Evolutionary conservation across 2,888 invertebrate species (phyloP), one percentile per base, ranked within the genome.

Genomic region (Allacma fusca): DNA sequence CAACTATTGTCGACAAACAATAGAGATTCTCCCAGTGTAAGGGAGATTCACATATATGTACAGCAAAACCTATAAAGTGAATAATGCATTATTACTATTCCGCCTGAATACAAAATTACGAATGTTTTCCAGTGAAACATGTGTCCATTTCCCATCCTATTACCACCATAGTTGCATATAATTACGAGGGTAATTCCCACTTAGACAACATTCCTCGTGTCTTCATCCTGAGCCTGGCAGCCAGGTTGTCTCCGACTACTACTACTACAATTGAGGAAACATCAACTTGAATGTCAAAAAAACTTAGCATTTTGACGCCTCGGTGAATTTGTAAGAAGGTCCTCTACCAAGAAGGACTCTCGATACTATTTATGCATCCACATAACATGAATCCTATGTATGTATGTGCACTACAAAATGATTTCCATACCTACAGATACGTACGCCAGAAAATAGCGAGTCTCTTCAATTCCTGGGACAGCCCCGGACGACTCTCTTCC

Each of bases 281-380:
- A 44, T 70, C 9, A 70, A 34, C 24, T 24, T 70, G 26, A 24
- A 70, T 43, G 44, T 70, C n/a, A n/a, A n/a, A n/a, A 70, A 43
- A 70, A 24, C 69, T 70, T 16, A 65, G 69, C 34, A 70, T 40
- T 70, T 44, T 44, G 43, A 44, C 43, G 69, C 69, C 44, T 70
- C 44, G n/a, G 24, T 70, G 43, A 43, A 21, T 70, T 44, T 50
- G 4, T 12, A 44, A 65, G 24, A 65, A 29, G 44, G 9, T 68
- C 68, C 40, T 24, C 28, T 13, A 5, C n/a, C n/a, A n/a, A n/a
- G n/a, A n/a, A n/a, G n/a, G n/a, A n/a, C 64, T 64, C 64, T 64
- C 64, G 1, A 12, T 23, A 12, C 23, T 23, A 5, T 4, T 64
- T 23, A 5, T 24, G 9, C 24, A 16, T 64, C 16, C 34, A 34